Conservation (phyloP, 2,888 invertebrate species). For the Xestia sexstrigata region DNA sequence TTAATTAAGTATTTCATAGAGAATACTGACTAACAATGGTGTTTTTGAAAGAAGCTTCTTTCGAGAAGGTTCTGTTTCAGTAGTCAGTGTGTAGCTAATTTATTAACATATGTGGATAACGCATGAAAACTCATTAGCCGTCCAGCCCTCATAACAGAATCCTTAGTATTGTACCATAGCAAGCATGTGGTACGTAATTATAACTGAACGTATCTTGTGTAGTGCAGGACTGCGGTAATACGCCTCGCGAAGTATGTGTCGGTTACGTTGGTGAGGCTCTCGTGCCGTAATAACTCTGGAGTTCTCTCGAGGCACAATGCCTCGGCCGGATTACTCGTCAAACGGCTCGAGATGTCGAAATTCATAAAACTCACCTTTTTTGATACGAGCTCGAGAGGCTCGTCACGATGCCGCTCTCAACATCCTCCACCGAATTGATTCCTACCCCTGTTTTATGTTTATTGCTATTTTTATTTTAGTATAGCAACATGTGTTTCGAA, state of each 20-base stretch:
- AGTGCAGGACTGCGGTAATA: slow-evolving; percentile 44
- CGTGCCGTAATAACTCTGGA: slow-evolving; percentile 64
- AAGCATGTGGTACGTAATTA: slow-evolving; percentile 29
- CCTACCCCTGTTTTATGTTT: slow-evolving; percentile 67
- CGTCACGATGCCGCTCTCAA: slow-evolving; percentile 60
- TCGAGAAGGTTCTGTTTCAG: slow-evolving; percentile 2
- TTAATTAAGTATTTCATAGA: slow-evolving; percentile 74
- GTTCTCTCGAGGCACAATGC: slow-evolving; percentile 76
- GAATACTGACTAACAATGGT: slow-evolving; percentile 50
- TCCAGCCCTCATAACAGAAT: neutral
- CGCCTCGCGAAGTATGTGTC: slow-evolving; percentile 70
- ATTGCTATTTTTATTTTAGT: slow-evolving; percentile 54
- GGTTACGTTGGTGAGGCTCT: slow-evolving; percentile 70
- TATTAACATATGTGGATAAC: neutral
- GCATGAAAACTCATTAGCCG: neutral
- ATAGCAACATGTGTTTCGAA: slow-evolving; percentile 40
- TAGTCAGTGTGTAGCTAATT: neutral
- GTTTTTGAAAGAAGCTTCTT: slow-evolving; percentile 47
- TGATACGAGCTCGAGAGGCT: slow-evolving; percentile 70
- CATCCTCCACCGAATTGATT: slow-evolving; percentile 76
- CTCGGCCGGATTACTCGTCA: slow-evolving; percentile 83
- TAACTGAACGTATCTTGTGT: slow-evolving; percentile 33
- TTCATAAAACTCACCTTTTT: slow-evolving; percentile 81
- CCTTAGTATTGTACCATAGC: neutral
- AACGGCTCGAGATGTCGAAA: slow-evolving; percentile 83